phyloP scores from a whole-genome alignment of 2,113 vertebrate species.

The Baryphthengus martii region DNA sequence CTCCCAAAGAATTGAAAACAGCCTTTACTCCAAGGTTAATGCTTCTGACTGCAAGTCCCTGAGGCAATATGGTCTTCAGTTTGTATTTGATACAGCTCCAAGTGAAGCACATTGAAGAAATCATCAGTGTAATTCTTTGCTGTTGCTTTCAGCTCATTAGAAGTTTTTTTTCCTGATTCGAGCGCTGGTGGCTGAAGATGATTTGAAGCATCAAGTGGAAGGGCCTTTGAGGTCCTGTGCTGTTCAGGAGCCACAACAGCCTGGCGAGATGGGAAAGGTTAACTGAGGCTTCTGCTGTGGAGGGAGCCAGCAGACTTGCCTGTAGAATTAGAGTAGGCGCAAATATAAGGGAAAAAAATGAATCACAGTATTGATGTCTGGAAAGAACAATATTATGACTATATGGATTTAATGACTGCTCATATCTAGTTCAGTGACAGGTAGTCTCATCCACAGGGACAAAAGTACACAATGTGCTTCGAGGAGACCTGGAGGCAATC shows the following conservation, averaged over 20 bases:
- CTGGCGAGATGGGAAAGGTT: background rate
- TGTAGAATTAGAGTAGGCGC: background rate
- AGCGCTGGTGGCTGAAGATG: background rate
- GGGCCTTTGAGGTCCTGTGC: background rate
- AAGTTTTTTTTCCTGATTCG: background rate
- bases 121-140: background rate
- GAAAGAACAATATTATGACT: constrained; percentile 46
- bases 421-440: constrained; percentile 28
- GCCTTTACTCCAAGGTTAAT: background rate
- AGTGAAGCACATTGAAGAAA: background rate
- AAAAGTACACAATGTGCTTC: constrained; percentile 27
- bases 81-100: background rate
- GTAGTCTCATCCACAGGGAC: constrained; percentile 28
- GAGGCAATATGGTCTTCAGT: background rate
- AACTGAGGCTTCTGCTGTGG: background rate
- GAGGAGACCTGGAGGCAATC: constrained; percentile 39
- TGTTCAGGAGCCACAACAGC: background rate
- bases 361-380: constrained; percentile 25
- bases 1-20: background rate
- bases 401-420: constrained; percentile 1
- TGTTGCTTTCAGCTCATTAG: background rate
- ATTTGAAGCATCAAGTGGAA: background rate
- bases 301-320: background rate
- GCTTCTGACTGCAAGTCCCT: background rate
- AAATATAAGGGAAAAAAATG: background rate